phyloP scores from a whole-genome alignment of 2,113 vertebrate genomes.

The Notothenia coriiceps region DNA sequence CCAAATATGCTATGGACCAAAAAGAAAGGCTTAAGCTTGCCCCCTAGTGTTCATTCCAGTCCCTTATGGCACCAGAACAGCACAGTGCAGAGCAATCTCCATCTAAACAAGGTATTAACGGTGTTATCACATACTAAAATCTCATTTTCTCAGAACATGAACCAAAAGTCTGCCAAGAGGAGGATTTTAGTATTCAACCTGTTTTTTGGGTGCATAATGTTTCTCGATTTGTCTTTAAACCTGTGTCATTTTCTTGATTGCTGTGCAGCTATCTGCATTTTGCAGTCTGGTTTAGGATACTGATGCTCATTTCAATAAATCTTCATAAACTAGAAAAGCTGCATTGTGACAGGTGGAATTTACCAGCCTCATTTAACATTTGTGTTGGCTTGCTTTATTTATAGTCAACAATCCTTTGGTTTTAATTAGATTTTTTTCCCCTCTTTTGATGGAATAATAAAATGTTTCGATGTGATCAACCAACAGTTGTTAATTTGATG shows the following conservation, averaged over 20 bases:
- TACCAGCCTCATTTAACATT: background rate
- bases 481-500: background rate
- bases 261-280: background rate
- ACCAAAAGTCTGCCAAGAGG: background rate
- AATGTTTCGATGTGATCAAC: background rate
- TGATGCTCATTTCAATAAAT: background rate
- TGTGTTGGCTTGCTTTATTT: background rate
- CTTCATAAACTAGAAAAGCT: background rate
- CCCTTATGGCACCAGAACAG: conserved; percentile 55
- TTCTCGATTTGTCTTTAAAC: background rate
- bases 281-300: background rate
- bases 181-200: background rate
- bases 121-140: background rate
- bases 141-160: background rate
- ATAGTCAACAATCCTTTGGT: background rate
- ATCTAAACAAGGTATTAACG: conserved; percentile 1
- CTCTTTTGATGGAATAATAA: background rate
- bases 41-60: conserved; percentile 82
- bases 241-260: background rate
- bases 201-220: background rate
- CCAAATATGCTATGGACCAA: conserved; percentile 46
- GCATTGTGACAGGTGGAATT: background rate
- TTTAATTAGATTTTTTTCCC: background rate
- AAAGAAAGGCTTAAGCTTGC: conserved; percentile 82
- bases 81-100: conserved; percentile 17